Evolutionary conservation across 2,113 vertebrate genomes (phyloP).

Genomic region (Dipodomys stephensi): DNA sequence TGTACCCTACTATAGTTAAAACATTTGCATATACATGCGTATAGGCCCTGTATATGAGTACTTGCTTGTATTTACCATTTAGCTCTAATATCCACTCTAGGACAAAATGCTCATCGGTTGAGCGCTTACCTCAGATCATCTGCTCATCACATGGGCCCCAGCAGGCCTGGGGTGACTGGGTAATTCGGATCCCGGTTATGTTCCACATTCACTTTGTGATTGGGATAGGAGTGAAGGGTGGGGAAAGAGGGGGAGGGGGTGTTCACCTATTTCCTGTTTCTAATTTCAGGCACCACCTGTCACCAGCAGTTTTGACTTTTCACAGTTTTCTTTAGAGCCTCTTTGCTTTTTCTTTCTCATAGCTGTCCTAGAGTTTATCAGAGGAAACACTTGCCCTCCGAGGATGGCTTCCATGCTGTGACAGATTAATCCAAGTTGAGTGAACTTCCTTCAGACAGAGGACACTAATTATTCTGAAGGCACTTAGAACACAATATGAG

Average conservation of each 20-base stretch:
- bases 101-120: neutral
- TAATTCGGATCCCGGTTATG: slow-evolving; percentile 74
- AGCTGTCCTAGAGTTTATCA: slow-evolving; percentile 95
- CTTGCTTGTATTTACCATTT: too few species aligned
- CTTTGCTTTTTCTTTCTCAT: slow-evolving; percentile 82
- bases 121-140: slow-evolving; percentile 24
- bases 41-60: too few species aligned
- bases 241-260: too few species aligned
- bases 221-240: slow-evolving; percentile 87
- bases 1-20: too few species aligned
- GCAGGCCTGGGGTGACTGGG: slow-evolving; percentile 42
- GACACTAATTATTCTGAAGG: slow-evolving; percentile 98
- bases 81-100: too few species aligned
- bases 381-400: slow-evolving; percentile 98
- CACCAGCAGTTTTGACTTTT: slow-evolving; percentile 84
- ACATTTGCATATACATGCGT: too few species aligned
- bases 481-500: slow-evolving; percentile 96
- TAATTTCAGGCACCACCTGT: slow-evolving; percentile 96
- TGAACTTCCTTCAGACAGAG: slow-evolving; percentile 98
- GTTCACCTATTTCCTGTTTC: slow-evolving; percentile 90
- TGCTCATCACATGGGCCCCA: slow-evolving; percentile 14
- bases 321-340: slow-evolving; percentile 81
- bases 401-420: slow-evolving; percentile 96
- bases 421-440: slow-evolving; percentile 98
- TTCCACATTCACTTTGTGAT: slow-evolving; percentile 84